phyloP scores from a whole-genome alignment of 2,113 vertebrate species.

The Xiphorhynchus elegans region DNA sequence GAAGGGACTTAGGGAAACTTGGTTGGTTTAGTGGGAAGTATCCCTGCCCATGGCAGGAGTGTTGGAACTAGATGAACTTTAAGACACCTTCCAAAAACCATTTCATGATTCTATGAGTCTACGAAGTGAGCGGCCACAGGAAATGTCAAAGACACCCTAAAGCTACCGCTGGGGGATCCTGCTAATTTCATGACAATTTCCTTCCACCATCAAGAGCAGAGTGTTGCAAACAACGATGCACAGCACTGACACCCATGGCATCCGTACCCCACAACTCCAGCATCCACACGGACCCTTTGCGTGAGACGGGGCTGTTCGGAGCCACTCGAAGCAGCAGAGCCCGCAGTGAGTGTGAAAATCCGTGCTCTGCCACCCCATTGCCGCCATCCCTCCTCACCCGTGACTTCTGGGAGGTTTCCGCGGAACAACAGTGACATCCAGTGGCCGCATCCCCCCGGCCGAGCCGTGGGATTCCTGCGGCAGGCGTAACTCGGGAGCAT shows the following conservation, averaged over 20 bases:
- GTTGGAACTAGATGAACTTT: background rate
- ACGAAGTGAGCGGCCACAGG: background rate
- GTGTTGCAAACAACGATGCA: rapidly evolving
- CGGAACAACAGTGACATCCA: constrained; percentile 72
- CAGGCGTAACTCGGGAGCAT: rapidly evolving
- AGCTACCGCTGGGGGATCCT: background rate
- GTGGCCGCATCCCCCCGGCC: background rate
- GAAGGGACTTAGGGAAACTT: background rate
- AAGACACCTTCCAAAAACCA: background rate
- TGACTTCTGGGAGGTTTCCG: background rate
- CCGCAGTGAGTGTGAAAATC: background rate
- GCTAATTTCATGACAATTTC: background rate
- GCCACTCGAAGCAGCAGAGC: background rate
- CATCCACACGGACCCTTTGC: background rate
- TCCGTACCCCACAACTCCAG: background rate
- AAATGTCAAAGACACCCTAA: background rate
- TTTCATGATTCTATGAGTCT: background rate
- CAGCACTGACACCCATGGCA: background rate
- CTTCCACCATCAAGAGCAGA: background rate
- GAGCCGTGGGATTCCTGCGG: rapidly evolving
- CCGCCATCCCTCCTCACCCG: rapidly evolving
- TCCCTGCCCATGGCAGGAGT: too few species aligned
- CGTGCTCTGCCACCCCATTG: rapidly evolving
- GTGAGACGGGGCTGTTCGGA: background rate
- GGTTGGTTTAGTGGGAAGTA: background rate